phyloP scores from a whole-genome alignment of 1,140 invertebrate species.

The Drosophila orena region DNA sequence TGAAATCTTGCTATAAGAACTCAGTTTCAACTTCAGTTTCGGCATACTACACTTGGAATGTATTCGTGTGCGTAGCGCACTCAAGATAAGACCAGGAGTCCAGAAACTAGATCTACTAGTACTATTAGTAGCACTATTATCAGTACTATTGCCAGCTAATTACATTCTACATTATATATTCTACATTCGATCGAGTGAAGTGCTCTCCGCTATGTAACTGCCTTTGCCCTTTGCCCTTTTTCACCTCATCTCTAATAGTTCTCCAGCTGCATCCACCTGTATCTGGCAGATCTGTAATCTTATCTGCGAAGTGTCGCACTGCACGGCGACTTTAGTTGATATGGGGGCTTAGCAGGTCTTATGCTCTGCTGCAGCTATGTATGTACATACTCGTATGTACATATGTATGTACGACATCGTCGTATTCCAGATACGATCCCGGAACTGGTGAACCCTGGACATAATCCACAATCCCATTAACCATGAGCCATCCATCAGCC shows the following conservation, averaged over 20 bases:
- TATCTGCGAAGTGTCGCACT: constrained; percentile 7
- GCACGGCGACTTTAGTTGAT: not conserved
- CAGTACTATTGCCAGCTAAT: not conserved
- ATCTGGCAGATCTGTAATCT: constrained; percentile 33
- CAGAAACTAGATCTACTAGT: no score
- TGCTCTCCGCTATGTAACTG: not conserved
- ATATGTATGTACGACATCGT: not conserved
- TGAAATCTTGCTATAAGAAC: no score
- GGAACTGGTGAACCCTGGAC: constrained; percentile 10
- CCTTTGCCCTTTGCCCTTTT: not conserved
- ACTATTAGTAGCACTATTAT: no score
- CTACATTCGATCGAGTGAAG: no score
- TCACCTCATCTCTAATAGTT: constrained; percentile 14
- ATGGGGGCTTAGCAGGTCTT: no score
- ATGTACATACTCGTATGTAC: no score
- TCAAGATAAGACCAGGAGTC: not conserved
- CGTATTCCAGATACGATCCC: constrained; percentile 4
- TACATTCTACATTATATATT: no score
- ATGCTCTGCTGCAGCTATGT: not conserved
- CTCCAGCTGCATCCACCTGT: not conserved
- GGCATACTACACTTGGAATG: not conserved
- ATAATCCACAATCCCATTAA: constrained; percentile 39
- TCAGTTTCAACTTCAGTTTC: not conserved
- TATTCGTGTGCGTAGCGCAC: not conserved
- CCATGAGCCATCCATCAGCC: constrained; percentile 13